Conservation (phyloP, 2,888 invertebrate genomes). For the Cyrtodaria siliqua region DNA sequence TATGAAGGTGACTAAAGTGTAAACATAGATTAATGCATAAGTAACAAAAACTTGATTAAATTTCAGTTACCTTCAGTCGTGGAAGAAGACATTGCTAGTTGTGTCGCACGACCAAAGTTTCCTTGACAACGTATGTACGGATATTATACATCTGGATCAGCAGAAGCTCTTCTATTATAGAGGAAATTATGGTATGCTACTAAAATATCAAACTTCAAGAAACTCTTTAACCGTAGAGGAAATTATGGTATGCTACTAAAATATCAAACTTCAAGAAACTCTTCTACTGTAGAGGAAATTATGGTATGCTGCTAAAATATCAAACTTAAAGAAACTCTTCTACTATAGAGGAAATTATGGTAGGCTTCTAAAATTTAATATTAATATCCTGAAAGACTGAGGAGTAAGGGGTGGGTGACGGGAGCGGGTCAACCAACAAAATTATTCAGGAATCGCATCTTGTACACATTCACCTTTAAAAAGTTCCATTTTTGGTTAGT, state of each 20-base stretch:
- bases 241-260: constrained; percentile 84
- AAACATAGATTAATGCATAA: too few species aligned
- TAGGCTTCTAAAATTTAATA: too few species aligned
- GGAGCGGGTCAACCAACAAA: too few species aligned
- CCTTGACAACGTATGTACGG: constrained; percentile 99
- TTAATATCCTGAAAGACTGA: too few species aligned
- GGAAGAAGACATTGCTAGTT: constrained; percentile 99
- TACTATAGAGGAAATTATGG: constrained; percentile 95
- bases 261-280: too few species aligned
- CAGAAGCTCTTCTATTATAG: constrained; percentile 98
- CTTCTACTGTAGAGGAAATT: constrained; percentile 96
- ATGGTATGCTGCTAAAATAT: constrained; percentile 82
- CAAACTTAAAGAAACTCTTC: constrained; percentile 95
- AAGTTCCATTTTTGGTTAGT: too few species aligned
- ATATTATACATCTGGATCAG: constrained; percentile 98
- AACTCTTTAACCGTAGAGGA: constrained; percentile 98
- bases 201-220: too few species aligned
- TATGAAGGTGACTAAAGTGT: too few species aligned
- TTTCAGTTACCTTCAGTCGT: constrained; percentile 95
- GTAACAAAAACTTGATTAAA: too few species aligned
- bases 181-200: constrained; percentile 88
- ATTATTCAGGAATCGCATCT: too few species aligned
- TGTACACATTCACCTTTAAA: too few species aligned
- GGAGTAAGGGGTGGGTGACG: too few species aligned
- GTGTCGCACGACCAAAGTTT: constrained; percentile 99